Evolutionary conservation across 2,113 vertebrate genomes (phyloP).

Genomic region (Grantiella picta): DNA sequence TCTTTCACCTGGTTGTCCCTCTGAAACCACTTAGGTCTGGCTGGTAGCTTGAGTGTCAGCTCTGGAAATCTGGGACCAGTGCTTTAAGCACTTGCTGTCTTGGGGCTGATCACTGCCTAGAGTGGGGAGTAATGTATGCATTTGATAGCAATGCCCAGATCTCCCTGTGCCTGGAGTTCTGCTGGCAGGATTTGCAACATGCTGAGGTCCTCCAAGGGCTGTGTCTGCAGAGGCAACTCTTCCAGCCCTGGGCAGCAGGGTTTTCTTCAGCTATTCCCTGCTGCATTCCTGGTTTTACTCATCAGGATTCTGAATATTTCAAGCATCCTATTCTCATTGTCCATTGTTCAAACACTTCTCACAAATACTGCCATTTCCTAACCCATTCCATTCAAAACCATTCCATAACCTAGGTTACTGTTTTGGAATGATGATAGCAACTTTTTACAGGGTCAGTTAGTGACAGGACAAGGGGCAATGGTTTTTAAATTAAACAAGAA

Average conservation of each 20-base stretch:
- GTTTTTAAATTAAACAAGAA: background rate
- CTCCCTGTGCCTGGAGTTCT: background rate
- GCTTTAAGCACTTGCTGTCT: background rate
- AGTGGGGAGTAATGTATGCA: background rate
- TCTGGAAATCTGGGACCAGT: background rate
- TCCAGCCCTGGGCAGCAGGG: background rate
- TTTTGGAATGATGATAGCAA: background rate
- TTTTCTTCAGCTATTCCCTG: background rate
- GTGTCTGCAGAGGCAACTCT: background rate
- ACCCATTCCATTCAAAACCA: background rate
- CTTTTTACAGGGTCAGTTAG: background rate
- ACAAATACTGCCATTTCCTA: background rate
- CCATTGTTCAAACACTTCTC: background rate
- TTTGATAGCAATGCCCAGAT: background rate
- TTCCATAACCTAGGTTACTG: background rate
- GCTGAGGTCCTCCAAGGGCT: background rate
- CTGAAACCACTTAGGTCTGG: background rate
- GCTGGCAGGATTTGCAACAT: background rate
- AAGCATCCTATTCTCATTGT: background rate
- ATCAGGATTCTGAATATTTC: background rate
- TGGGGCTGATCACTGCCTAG: background rate
- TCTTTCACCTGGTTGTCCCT: background rate
- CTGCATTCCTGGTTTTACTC: background rate
- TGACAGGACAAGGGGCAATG: background rate
- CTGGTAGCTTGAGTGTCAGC: background rate